These are phyloP conservation scores for Embiotoca jacksoni DNA, from an alignment of 2,113 vertebrate species.

Conservation along the genomic window DNA sequence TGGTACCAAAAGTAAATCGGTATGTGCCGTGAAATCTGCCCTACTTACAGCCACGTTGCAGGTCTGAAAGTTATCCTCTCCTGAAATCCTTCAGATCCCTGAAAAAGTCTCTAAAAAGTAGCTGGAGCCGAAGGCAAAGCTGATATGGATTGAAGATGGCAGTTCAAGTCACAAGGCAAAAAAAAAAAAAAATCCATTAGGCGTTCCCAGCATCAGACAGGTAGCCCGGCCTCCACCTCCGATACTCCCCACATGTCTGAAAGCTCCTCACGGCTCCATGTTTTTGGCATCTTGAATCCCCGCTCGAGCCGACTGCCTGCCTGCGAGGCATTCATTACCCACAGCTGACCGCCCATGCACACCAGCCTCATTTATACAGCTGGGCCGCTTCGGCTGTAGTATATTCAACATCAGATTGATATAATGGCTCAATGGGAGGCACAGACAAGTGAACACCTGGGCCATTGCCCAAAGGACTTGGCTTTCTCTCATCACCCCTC, in stretches of 20 bases:
- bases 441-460: conserved; percentile 63
- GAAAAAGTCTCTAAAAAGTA: background rate
- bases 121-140: background rate
- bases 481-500: conserved; percentile 36
- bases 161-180: conserved; percentile 18
- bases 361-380: conserved; percentile 62
- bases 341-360: conserved; percentile 63
- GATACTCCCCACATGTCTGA: conserved; percentile 39
- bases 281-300: conserved; percentile 46
- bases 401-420: conserved; percentile 56
- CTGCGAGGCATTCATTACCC: conserved; percentile 57
- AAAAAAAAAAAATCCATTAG: conserved; percentile 8
- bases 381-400: conserved; percentile 20
- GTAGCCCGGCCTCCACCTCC: conserved; percentile 27
- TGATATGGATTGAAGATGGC: conserved; percentile 7
- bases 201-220: conserved; percentile 20
- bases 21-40: no score
- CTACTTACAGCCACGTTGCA: no score
- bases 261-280: conserved; percentile 33
- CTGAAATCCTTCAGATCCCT: background rate
- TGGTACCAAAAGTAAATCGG: no score
- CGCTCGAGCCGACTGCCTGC: conserved; percentile 23
- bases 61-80: no score
- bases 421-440: conserved; percentile 55
- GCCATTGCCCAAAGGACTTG: conserved; percentile 44